Base-by-base conservation (phyloP, 2,888 invertebrate genomes). In the Mantis religiosa region DNA sequence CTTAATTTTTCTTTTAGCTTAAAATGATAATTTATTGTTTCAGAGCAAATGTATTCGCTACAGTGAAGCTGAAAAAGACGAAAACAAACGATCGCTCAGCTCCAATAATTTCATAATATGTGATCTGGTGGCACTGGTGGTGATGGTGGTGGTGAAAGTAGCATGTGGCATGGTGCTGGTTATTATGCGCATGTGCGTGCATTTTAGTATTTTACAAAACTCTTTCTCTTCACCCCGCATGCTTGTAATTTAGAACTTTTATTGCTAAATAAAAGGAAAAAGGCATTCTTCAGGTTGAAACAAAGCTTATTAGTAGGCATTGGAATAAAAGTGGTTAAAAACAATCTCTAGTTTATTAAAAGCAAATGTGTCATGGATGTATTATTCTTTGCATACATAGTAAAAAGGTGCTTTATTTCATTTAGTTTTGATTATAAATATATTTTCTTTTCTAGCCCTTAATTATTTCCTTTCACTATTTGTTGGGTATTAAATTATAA, bases 1-100 rank as follows among this genome's bases (percentile, higher is more conserved):
- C 41, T 41, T 9, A 20, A 71, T 71, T 82, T 87, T 91, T 91
- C 90, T 90, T 90, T 92, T 92, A 34, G 15, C n/a, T 28, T 34
- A 34, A 27, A 41, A 83, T 91, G 93, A 20, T 20, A 71, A 71
- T 71, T 71, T 92, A 92, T 91, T 91, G 93, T 94, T 94, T 91
- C 96, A 97, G 97, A 95, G 96, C 96, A 92, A 97, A 97, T 93
- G 96, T 97, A 93, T 98, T 97, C 93, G 97, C 97, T 90, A 97
- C 97, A 90, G 97, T 98, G 93, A 97, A 97, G 94, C 95, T 97
- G 93, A 95, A 97, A 93, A 97, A 97, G 94, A 96, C 97, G 92
- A 96, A 97, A 94, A 97, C 97, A 92, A 97, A 97, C 93, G 97
- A 97, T 94, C 96, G 97, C 92, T 97, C 97, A 91, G 96, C 97